Conservation (phyloP, 2,113 vertebrate species). For the Perognathus longimembris region DNA sequence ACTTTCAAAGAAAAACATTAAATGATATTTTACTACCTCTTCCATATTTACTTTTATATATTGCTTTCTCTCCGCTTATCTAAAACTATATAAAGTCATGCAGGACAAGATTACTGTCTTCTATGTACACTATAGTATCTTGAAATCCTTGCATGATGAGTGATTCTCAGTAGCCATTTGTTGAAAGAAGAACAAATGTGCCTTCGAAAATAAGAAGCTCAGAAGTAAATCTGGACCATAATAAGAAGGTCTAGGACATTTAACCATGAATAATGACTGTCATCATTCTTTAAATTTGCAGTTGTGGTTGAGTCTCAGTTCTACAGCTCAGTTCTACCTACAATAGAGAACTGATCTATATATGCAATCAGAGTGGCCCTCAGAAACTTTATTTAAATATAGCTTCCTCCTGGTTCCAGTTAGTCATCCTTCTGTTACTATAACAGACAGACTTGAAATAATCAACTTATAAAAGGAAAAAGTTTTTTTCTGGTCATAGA, state of each 20-base stretch:
- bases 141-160: background rate
- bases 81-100: background rate
- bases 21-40: background rate
- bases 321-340: background rate
- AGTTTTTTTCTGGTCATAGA: background rate
- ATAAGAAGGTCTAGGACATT: background rate
- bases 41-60: background rate
- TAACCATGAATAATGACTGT: background rate
- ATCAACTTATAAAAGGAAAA: background rate
- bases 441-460: background rate
- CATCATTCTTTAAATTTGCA: background rate
- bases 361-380: background rate
- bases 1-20: background rate
- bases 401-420: background rate
- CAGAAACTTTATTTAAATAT: background rate
- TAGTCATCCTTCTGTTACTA: background rate
- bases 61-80: background rate
- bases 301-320: background rate
- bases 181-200: background rate
- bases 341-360: background rate
- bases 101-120: background rate
- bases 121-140: background rate
- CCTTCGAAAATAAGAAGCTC: background rate
- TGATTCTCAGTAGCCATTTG: background rate
- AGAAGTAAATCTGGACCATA: slow-evolving; percentile 8